Base-by-base conservation (phyloP, 2,113 vertebrate genomes). In the Ophthalmolycus amberensis region DNA sequence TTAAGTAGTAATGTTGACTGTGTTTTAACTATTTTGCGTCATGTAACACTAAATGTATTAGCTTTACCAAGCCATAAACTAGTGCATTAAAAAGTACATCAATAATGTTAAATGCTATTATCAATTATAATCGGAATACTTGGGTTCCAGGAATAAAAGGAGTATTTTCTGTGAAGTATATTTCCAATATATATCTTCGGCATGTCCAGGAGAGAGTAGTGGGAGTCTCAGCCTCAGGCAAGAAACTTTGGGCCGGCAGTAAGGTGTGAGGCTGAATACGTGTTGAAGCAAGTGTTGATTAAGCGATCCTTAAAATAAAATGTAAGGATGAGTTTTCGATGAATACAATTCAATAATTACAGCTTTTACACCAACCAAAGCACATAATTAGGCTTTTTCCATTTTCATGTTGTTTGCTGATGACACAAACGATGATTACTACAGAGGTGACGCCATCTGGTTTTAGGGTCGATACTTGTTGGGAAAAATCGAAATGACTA, bases 141-240 rank as follows among this genome's bases (percentile, higher is more conserved):
- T 44, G 18, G 15, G 18, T 63, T 77, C 25, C 15, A 18, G 0
- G 29, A 6, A 14, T 16, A 22, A 12, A 0, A 15, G 1, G 4
- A 56, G 12, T 29, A 18, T 50, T 82, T 71, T 71, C 34, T 20
- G 6, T 12, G 37, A 63, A 56, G 20, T 25, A 32, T 25, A 52
- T 77, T 44, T 66, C 12, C 1, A 54, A 52, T 16, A 64, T 25
- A 22, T 65, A 29, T 77, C 25, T 64, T 60, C 37, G 20, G 11
- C 15, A 54, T n/a, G 15, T 79, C 58, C 40, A 64, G 20, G 8
- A 50, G 63, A 70, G 11, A 85, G 65, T 9, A 20, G 60, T 50
- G 44, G 37, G 16, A 77, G 80, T 70, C 54, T 56, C 40, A 77
- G 73, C 76, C 70, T 85, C 14, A 64, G 79, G 77, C 77, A 60